Percentiles rank a stretch among this genome's conserved stretches.
phyloP scores from a whole-genome alignment of 2,797 vertebrate genomes.

The Salarias fasciatus region DNA sequence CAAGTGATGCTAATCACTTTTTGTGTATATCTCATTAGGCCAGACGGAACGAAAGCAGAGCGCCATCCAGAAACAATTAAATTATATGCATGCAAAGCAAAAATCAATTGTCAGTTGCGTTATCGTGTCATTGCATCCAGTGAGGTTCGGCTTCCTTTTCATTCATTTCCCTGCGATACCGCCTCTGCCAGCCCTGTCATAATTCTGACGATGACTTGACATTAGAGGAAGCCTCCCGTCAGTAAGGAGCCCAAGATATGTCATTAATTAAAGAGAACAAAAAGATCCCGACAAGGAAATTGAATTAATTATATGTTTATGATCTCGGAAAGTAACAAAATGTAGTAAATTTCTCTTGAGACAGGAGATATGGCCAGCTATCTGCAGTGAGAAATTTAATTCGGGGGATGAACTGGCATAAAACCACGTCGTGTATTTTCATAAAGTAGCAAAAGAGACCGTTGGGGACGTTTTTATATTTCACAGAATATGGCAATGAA shows the following conservation, averaged over 20 bases:
- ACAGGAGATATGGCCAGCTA: conserved; percentile 52
- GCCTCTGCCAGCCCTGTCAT: conserved; percentile 34
- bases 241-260: conserved; percentile 44
- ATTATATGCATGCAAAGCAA: conserved; percentile 68
- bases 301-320: conserved; percentile 69
- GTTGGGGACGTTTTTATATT: conserved; percentile 28
- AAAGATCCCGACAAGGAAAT: conserved; percentile 59
- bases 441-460: conserved; percentile 36
- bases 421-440: conserved; percentile 50
- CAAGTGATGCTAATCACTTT: conserved; percentile 65
- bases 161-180: conserved; percentile 43
- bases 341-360: conserved; percentile 64
- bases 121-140: conserved; percentile 69
- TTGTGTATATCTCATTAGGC: conserved; percentile 70
- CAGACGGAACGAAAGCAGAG: conserved; percentile 69
- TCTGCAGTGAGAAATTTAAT: conserved; percentile 56
- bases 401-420: conserved; percentile 35
- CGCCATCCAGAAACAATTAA: conserved; percentile 73
- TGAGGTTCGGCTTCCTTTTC: conserved; percentile 47
- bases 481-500: conserved; percentile 27
- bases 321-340: conserved; percentile 62
- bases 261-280: conserved; percentile 69
- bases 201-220: conserved; percentile 53
- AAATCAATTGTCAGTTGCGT: conserved; percentile 75
- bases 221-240: conserved; percentile 27